A percentile compares a stretch with the other conserved stretches of the same genome.
These are phyloP conservation scores for Hyperoplus immaculatus DNA, from an alignment of 2,797 vertebrate genomes.

Conservation along the genomic window DNA sequence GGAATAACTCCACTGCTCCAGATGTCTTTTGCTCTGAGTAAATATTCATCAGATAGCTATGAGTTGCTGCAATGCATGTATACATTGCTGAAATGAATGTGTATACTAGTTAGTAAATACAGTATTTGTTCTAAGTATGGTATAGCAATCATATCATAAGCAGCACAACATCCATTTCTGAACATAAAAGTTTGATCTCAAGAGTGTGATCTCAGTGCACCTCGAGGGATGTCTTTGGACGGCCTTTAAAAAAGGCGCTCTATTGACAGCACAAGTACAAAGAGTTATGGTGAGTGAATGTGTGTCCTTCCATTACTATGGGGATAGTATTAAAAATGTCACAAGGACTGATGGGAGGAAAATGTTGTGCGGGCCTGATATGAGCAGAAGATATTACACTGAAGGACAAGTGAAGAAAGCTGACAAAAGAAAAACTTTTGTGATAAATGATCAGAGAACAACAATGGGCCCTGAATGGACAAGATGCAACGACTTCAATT, in stretches of 20 bases:
- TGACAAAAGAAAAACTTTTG: not conserved
- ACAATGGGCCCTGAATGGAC: not conserved
- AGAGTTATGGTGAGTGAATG: not conserved
- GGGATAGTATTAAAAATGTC: not conserved
- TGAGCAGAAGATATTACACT: not conserved
- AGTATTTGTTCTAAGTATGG: too few species aligned
- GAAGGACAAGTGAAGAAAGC: slow-evolving; percentile 1
- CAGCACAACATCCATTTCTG: not conserved
- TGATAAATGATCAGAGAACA: not conserved
- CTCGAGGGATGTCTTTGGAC: not conserved
- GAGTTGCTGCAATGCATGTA: not conserved
- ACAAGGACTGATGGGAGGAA: not conserved
- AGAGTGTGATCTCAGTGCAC: not conserved
- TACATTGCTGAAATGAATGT: too few species aligned
- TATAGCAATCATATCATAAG: not conserved
- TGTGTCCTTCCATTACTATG: not conserved
- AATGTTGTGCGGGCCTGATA: not conserved
- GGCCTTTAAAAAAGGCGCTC: not conserved
- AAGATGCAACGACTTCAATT: not conserved
- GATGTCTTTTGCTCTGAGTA: not conserved
- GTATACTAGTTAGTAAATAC: too few species aligned
- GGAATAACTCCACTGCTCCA: not conserved
- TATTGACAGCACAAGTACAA: not conserved
- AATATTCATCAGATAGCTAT: not conserved
- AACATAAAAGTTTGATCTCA: not conserved